Percentiles rank a stretch among this genome's conserved stretches.
Conservation (phyloP, 2,797 vertebrate species). For the Cygnus olor region DNA sequence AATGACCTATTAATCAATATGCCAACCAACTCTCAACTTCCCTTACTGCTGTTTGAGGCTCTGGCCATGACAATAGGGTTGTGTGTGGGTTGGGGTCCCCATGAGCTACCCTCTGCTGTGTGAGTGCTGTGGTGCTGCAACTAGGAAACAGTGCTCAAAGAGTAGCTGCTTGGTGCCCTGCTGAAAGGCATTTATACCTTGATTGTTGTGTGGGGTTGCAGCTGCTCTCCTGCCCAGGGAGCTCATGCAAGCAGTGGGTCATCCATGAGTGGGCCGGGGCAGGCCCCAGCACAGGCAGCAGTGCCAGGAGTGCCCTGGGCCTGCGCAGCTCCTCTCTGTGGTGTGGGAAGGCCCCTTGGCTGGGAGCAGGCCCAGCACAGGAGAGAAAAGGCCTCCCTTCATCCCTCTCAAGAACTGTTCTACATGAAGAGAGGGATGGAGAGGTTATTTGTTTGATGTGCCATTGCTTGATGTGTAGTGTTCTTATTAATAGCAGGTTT, state of each 20-base stretch:
- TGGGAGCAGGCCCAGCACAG: background rate
- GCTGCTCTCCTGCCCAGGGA: background rate
- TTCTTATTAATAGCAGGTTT: background rate
- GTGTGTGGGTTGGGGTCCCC: background rate
- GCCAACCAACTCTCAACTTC: background rate
- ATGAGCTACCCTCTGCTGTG: background rate
- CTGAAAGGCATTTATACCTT: background rate
- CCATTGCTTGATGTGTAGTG: fast-evolving
- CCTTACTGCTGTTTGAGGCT: fast-evolving
- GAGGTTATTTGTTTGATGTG: background rate
- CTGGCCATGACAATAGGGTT: background rate
- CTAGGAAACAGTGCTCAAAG: fast-evolving
- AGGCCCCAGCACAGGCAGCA: fast-evolving
- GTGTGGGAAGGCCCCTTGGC: background rate
- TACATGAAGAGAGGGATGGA: too few species aligned
- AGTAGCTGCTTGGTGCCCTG: background rate
- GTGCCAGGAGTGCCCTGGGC: background rate
- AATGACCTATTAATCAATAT: background rate
- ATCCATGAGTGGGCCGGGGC: background rate
- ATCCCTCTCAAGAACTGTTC: background rate
- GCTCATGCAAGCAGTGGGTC: background rate
- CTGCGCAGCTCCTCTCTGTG: fast-evolving
- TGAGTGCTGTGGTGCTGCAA: fast-evolving
- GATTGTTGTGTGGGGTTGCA: fast-evolving
- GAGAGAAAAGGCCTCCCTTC: background rate